Evolutionary conservation across 2,888 invertebrate species (phyloP).

Genomic region (Chrysolina americana): DNA sequence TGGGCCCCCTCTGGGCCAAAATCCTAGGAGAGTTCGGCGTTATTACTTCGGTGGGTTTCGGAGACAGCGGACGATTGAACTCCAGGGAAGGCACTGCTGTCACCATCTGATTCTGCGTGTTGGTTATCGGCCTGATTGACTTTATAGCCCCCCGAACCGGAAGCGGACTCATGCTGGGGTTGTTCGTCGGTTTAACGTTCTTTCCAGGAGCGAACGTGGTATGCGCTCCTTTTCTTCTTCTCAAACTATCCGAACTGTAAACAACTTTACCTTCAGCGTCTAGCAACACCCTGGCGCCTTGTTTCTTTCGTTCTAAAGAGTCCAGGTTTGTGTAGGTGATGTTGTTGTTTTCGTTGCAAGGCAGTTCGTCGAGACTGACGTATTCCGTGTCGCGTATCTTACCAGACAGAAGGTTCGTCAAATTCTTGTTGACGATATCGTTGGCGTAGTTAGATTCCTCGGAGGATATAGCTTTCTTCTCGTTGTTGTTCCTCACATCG

Average conservation of each 20-base stretch:
- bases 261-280: slow-evolving; percentile 91
- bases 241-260: slow-evolving; percentile 88
- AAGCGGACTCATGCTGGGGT: slow-evolving; percentile 71
- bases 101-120: slow-evolving; percentile 50
- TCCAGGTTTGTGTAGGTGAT: slow-evolving; percentile 60
- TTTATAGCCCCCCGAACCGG: slow-evolving; percentile 68
- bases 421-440: slow-evolving; percentile 77
- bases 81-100: slow-evolving; percentile 54
- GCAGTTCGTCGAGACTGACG: slow-evolving; percentile 85
- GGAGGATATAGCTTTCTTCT: slow-evolving; percentile 69
- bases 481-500: slow-evolving; percentile 85
- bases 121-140: slow-evolving; percentile 68
- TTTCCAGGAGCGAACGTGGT: slow-evolving; percentile 92
- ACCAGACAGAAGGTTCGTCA: slow-evolving; percentile 75
- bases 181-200: slow-evolving; percentile 78
- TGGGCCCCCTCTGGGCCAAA: slow-evolving; percentile 72
- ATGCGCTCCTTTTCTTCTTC: slow-evolving; percentile 84
- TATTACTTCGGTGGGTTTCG: slow-evolving; percentile 74
- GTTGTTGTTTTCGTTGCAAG: slow-evolving; percentile 66
- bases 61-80: slow-evolving; percentile 72
- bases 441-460: slow-evolving; percentile 75
- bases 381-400: slow-evolving; percentile 81
- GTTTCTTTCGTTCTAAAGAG: slow-evolving; percentile 73
- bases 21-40: slow-evolving; percentile 71
- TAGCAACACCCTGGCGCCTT: slow-evolving; percentile 85